Conservation (phyloP, 2,888 invertebrate species). For the Agrenia bidenticulata region DNA sequence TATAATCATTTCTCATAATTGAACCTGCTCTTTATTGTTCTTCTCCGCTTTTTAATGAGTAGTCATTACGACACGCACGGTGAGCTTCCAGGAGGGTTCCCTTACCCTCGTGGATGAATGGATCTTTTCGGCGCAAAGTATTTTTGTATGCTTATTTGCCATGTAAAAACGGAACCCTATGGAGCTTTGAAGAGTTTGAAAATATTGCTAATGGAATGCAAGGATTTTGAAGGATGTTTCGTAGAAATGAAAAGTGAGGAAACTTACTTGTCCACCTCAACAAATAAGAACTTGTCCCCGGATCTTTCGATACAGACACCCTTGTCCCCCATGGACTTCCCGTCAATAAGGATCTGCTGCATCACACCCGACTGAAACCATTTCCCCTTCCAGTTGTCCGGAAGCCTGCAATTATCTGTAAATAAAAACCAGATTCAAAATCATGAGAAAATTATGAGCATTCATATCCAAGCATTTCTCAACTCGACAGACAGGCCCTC, state of each 20-base stretch:
- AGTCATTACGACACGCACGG: constrained; percentile 33
- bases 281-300: constrained; percentile 50
- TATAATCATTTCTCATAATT: constrained; percentile 34
- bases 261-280: constrained; percentile 35
- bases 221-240: constrained; percentile 1
- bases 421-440: constrained; percentile 6
- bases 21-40: constrained; percentile 32
- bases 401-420: constrained; percentile 45
- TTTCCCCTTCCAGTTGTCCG: constrained; percentile 47
- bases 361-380: constrained; percentile 50
- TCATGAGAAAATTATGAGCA: background rate
- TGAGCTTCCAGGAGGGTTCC: constrained; percentile 3
- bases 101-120: background rate
- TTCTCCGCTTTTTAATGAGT: constrained; percentile 28
- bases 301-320: constrained; percentile 46
- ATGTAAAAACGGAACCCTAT: constrained; percentile 25
- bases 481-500: too few relatives aligned
- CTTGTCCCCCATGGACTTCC: constrained; percentile 42
- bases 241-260: background rate
- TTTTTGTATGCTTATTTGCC: background rate
- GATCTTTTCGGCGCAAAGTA: background rate
- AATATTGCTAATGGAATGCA: constrained; percentile 2
- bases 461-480: too few relatives aligned
- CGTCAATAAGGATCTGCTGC: constrained; percentile 38
- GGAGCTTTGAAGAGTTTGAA: constrained; percentile 9